Evolutionary conservation across 2,797 vertebrate species (phyloP).

Genomic region (Lates japonicus): DNA sequence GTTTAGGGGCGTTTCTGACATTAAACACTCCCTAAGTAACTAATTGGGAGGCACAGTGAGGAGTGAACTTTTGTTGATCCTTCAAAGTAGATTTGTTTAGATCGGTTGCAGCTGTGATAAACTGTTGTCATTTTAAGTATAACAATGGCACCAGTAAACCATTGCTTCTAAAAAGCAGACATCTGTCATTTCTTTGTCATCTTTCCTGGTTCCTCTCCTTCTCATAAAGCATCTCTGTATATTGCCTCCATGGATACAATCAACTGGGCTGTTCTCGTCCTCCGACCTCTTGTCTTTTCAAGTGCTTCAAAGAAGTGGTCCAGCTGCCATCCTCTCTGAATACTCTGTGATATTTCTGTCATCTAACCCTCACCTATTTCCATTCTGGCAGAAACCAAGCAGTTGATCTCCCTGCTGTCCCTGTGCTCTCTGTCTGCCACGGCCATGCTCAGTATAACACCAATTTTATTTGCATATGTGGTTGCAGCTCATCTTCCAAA

Average conservation of each 20-base stretch:
- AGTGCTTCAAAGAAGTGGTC: conserved; percentile 62
- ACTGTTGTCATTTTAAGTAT: background rate
- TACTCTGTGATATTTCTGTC: conserved; percentile 35
- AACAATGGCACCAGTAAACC: too few relatives aligned
- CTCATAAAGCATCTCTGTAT: conserved; percentile 5
- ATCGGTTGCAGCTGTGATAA: background rate
- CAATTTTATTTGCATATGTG: background rate
- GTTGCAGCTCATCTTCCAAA: background rate
- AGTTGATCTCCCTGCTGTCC: conserved; percentile 45
- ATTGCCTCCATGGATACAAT: conserved; percentile 24
- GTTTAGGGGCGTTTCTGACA: background rate
- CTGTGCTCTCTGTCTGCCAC: conserved; percentile 12
- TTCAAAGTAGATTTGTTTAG: background rate
- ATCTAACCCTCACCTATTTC: conserved; percentile 38
- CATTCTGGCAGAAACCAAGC: conserved; percentile 60
- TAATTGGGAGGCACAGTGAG: background rate
- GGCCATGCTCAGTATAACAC: background rate
- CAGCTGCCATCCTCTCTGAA: conserved; percentile 46
- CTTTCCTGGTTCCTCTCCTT: background rate
- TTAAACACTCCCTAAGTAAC: background rate
- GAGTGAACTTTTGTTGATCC: background rate
- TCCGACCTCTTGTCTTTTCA: conserved; percentile 48
- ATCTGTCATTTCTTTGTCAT: background rate
- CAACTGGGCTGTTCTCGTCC: conserved; percentile 43
- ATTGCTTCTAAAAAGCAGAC: background rate